Percentiles rank a stretch among this genome's conserved stretches.
phyloP scores from a whole-genome alignment of 2,113 vertebrate species.

The Panthera leo region DNA sequence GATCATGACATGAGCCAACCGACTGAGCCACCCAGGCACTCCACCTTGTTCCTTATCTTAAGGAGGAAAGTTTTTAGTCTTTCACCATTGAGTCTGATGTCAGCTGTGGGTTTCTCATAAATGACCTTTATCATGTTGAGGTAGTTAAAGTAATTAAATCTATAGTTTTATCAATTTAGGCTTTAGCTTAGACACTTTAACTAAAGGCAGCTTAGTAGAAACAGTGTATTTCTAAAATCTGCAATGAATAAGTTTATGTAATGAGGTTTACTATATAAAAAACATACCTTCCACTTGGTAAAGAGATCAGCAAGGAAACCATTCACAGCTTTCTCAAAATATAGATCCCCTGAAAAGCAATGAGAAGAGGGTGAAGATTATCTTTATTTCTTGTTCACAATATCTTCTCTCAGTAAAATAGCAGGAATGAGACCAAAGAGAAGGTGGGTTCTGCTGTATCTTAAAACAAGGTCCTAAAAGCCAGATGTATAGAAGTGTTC shows the following conservation, averaged over 20 bases:
- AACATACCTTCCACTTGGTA: constrained; percentile 96
- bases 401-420: not conserved
- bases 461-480: constrained; percentile 10
- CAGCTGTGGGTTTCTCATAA: not conserved
- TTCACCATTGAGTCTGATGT: not conserved
- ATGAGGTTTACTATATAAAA: not conserved
- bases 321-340: constrained; percentile 99
- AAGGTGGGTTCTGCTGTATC: not conserved
- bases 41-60: not conserved
- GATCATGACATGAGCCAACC: no score
- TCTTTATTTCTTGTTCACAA: not conserved
- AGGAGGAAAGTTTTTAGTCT: not conserved
- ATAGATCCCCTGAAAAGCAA: constrained; percentile 92
- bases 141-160: not conserved
- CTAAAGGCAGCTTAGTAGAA: not conserved
- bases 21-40: no score
- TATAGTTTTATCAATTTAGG: not conserved
- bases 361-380: not conserved
- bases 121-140: not conserved
- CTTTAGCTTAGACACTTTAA: not conserved
- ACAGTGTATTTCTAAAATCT: not conserved
- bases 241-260: not conserved
- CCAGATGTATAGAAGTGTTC: not conserved
- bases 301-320: constrained; percentile 98
- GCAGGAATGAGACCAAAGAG: not conserved